Evolutionary conservation across 2,797 vertebrate genomes (phyloP).

Genomic region (Gadopsis bispinosus): DNA sequence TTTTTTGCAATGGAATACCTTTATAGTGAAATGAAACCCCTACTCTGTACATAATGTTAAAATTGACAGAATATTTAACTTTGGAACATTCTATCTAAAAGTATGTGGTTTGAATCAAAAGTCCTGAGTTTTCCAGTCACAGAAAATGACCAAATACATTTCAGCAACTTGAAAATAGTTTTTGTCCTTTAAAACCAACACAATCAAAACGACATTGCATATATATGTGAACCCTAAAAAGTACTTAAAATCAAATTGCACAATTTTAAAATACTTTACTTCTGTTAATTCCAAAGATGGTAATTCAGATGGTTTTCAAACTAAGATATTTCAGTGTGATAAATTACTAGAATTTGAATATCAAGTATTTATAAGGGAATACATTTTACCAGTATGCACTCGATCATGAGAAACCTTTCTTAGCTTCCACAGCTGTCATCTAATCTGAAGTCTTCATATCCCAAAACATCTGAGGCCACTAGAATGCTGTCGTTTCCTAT

Average conservation of each 20-base stretch:
- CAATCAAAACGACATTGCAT: neutral
- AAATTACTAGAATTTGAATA: neutral
- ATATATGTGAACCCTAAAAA: neutral
- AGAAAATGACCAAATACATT: neutral
- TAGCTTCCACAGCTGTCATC: neutral
- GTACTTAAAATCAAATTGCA: neutral
- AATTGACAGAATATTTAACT: neutral
- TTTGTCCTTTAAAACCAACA: no score
- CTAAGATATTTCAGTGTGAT: neutral
- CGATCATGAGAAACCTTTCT: neutral
- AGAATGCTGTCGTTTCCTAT: neutral
- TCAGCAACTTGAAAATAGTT: neutral
- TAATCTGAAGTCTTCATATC: neutral
- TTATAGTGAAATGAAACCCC: neutral
- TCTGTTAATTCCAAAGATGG: neutral
- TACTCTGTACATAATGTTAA: neutral
- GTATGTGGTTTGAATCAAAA: neutral
- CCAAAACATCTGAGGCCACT: neutral
- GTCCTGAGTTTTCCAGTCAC: no score
- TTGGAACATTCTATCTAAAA: neutral
- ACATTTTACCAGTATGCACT: neutral
- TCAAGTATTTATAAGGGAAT: neutral
- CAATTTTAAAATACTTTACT: neutral
- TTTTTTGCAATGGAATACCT: neutral
- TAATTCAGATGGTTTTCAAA: no score